These are phyloP conservation scores for Rhagophthalmus giganteus DNA, from an alignment of 2,888 invertebrate species.

Conservation along the genomic window DNA sequence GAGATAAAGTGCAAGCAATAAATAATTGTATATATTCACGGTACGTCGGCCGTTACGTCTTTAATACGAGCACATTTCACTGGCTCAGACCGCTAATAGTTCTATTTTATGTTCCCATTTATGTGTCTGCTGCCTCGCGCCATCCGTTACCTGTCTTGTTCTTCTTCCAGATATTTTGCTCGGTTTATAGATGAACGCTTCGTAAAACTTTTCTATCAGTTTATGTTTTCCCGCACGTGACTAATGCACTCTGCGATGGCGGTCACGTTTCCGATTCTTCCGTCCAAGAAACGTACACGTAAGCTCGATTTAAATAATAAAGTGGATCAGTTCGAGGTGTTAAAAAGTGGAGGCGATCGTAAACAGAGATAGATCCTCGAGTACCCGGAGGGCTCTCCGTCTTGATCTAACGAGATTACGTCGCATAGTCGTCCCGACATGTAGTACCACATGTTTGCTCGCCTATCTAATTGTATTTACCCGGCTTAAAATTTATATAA, in stretches of 20 bases:
- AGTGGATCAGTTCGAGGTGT: too few relatives aligned
- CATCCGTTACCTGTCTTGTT: slow-evolving; percentile 12
- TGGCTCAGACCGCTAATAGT: slow-evolving; percentile 26
- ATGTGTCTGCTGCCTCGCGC: slow-evolving; percentile 23
- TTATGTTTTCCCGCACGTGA: background rate
- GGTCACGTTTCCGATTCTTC: too few relatives aligned
- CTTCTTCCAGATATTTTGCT: slow-evolving; percentile 13
- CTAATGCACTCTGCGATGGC: background rate
- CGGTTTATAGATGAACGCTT: slow-evolving; percentile 15
- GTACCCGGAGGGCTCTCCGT: too few relatives aligned
- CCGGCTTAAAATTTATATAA: slow-evolving; percentile 4
- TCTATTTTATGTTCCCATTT: slow-evolving; percentile 27
- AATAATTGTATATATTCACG: slow-evolving; percentile 19
- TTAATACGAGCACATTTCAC: slow-evolving; percentile 23
- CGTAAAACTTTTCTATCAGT: slow-evolving; percentile 8
- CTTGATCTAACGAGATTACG: too few relatives aligned
- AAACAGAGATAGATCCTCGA: too few relatives aligned
- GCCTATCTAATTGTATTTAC: slow-evolving; percentile 3
- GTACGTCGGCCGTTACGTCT: slow-evolving; percentile 22
- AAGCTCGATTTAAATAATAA: too few relatives aligned
- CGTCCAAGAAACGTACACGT: too few relatives aligned
- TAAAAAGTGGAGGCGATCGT: too few relatives aligned
- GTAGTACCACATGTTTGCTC: slow-evolving; percentile 2
- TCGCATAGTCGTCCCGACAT: too few relatives aligned
- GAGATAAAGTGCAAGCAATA: slow-evolving; percentile 15